Percentiles rank a stretch among this genome's conserved stretches.
Evolutionary conservation across 92 coral and sea anemone species (phyloP).

Genomic region (Umimayanthus chanpuru): DNA sequence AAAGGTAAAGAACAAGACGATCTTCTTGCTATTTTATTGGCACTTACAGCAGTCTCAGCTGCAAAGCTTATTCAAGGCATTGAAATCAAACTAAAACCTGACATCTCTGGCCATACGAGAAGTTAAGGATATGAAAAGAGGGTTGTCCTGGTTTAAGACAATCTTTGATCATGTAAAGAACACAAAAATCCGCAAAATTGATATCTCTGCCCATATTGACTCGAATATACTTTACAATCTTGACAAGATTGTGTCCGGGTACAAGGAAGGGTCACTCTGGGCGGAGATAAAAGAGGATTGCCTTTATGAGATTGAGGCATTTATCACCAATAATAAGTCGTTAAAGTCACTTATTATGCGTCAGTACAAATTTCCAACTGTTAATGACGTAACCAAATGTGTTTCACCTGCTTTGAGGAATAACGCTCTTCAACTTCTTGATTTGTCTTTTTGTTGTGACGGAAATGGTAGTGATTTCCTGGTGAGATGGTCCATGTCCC

Average conservation of each 20-base stretch:
- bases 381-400: neutral
- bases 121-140: too few relatives aligned
- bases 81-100: neutral
- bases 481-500: slow-evolving; percentile 9
- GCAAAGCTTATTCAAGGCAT: neutral
- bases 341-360: neutral
- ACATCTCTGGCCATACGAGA: neutral
- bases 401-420: neutral
- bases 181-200: too few relatives aligned
- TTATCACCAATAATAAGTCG: too few relatives aligned
- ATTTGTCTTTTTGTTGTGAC: neutral
- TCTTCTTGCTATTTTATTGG: neutral
- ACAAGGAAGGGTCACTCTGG: too few relatives aligned
- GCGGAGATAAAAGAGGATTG: too few relatives aligned
- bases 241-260: too few relatives aligned
- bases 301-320: too few relatives aligned
- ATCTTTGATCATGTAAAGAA: neutral
- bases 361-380: neutral
- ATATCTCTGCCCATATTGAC: too few relatives aligned
- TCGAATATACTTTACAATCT: too few relatives aligned
- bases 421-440: neutral
- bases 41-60: neutral
- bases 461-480: neutral
- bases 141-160: neutral
- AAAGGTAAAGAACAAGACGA: neutral